These are phyloP conservation scores for Drosophila teissieri DNA, from an alignment of 1,140 invertebrate species.

Conservation along the genomic window DNA sequence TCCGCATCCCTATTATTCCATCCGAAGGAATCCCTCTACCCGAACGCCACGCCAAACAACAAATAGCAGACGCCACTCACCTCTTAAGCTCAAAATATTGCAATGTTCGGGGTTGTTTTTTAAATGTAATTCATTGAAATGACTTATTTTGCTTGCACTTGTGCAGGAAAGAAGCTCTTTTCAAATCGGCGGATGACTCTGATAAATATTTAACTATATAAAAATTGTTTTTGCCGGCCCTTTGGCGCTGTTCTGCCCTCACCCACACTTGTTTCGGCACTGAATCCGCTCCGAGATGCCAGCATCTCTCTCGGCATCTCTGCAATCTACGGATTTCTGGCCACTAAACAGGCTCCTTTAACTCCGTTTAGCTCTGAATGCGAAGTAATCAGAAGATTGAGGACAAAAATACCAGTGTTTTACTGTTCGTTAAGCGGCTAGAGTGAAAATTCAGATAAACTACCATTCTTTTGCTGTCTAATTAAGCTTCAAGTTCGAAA, in stretches of 20 bases:
- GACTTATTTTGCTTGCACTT: not conserved
- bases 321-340: not conserved
- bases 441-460: not conserved
- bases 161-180: not conserved
- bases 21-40: not conserved
- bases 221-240: conserved; percentile 19
- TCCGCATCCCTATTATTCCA: conserved; percentile 16
- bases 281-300: conserved; percentile 27
- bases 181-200: not conserved
- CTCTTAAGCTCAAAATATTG: not conserved
- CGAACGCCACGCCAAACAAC: not conserved
- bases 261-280: conserved; percentile 35
- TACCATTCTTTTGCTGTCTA: not conserved
- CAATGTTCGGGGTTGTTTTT: not conserved
- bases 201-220: not conserved
- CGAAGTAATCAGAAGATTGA: no score
- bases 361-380: not conserved
- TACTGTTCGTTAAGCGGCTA: not conserved
- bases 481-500: conserved; percentile 10
- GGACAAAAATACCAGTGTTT: no score
- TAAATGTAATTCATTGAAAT: not conserved
- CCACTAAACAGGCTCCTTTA: not conserved
- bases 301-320: conserved; percentile 11
- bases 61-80: conserved; percentile 22
- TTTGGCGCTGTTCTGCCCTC: conserved; percentile 36